Percentiles rank a stretch among this genome's conserved stretches.
Conservation (phyloP, 1,140 invertebrate species). For the Papilio polyxenes region DNA sequence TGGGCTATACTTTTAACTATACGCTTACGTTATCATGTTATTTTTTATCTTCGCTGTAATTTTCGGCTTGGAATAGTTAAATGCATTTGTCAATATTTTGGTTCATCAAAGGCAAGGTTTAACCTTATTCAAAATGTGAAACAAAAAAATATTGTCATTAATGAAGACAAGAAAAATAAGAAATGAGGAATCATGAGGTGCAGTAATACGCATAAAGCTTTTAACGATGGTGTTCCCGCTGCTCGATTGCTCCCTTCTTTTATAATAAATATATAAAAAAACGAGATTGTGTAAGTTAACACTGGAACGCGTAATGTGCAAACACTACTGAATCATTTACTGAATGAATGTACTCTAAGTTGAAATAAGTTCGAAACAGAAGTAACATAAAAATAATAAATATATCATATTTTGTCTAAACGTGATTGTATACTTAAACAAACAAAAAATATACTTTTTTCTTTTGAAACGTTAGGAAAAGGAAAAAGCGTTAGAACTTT, state of each 20-base stretch:
- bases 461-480: too few species aligned
- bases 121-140: too few species aligned
- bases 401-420: too few species aligned
- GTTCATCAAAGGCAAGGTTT: too few species aligned
- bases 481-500: too few species aligned
- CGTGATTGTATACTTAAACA: too few species aligned
- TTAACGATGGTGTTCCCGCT: not conserved
- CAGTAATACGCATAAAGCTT: slow-evolving; percentile 4
- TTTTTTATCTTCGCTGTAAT: too few species aligned
- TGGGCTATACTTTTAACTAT: slow-evolving; percentile 30
- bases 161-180: not conserved
- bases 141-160: not conserved
- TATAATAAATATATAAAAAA: too few species aligned
- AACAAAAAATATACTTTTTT: too few species aligned
- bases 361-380: not conserved
- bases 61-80: too few species aligned
- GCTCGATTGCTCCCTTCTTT: too few species aligned
- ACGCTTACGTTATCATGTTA: too few species aligned
- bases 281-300: not conserved
- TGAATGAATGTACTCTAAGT: not conserved
- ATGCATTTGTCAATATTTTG: not conserved
- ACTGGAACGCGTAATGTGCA: not conserved
- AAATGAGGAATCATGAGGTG: not conserved
- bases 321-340: not conserved
- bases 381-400: not conserved